Conservation (phyloP, 1,140 invertebrate genomes). For the Trichonephila inaurata region DNA sequence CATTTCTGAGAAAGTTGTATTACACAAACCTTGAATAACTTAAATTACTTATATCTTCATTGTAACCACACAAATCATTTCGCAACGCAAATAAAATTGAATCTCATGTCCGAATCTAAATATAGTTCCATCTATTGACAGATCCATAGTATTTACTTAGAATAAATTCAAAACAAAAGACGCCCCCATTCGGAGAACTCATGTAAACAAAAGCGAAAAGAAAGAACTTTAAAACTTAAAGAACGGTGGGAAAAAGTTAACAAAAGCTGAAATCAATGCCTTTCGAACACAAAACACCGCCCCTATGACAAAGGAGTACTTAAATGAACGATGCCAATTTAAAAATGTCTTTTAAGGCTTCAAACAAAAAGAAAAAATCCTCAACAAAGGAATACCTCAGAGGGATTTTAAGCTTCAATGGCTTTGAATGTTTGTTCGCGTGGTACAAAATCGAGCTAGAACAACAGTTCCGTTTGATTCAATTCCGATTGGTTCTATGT, state of each 20-base stretch:
- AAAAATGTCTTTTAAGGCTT: slow-evolving; percentile 30
- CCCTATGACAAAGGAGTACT: background rate
- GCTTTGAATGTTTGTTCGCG: slow-evolving; percentile 12
- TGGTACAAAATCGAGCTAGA: slow-evolving; percentile 16
- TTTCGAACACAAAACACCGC: background rate
- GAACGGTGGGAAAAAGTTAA: background rate
- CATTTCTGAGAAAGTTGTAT: too few species aligned
- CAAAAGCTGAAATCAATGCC: slow-evolving; percentile 14
- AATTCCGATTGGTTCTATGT: background rate
- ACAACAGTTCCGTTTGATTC: slow-evolving; percentile 28
- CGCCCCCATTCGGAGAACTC: background rate
- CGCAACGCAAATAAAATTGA: too few species aligned
- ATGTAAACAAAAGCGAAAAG: background rate
- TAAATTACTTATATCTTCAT: too few species aligned
- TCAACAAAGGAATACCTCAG: background rate
- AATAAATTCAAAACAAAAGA: background rate
- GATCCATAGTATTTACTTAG: background rate
- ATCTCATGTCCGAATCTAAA: too few species aligned
- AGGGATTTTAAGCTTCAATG: slow-evolving; percentile 10
- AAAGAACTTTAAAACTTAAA: background rate
- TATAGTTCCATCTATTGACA: background rate
- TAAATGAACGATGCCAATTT: slow-evolving; percentile 35
- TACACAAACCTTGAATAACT: too few species aligned
- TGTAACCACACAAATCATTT: too few species aligned
- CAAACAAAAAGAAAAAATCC: background rate